Conservation (phyloP, 2,113 vertebrate genomes). For the Odocoileus hemionus region DNA sequence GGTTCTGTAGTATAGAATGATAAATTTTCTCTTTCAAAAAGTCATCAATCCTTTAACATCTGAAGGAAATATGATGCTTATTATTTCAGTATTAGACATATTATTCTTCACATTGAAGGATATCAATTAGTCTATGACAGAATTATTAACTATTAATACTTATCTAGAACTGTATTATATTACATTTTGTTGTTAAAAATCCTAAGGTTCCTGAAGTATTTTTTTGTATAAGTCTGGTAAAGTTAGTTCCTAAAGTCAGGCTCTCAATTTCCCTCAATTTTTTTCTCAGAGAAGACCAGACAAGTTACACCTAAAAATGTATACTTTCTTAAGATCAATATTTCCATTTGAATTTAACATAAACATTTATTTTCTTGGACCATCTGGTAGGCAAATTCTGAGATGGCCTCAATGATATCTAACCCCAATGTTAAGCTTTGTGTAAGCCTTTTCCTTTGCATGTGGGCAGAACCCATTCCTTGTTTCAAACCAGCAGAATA, state of each 20-base stretch:
- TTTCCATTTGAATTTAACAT: background rate
- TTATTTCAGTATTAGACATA: background rate
- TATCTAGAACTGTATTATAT: background rate
- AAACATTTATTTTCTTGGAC: conserved; percentile 12
- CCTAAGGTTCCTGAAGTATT: background rate
- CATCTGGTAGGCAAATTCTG: background rate
- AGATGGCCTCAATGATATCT: background rate
- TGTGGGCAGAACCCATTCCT: background rate
- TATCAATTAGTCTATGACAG: background rate
- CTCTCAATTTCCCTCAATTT: background rate
- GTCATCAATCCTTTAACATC: background rate
- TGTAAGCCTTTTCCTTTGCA: background rate
- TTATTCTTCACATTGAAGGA: background rate
- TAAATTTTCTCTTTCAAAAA: background rate
- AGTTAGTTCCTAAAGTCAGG: background rate
- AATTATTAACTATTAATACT: background rate
- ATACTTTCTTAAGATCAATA: background rate
- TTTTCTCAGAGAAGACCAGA: background rate
- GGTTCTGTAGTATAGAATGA: background rate
- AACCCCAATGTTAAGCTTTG: background rate
- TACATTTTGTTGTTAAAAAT: conserved; percentile 15
- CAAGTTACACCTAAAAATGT: background rate
- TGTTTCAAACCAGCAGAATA: background rate
- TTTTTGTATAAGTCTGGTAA: background rate
- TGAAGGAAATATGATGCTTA: background rate